These are phyloP conservation scores for Drosophila pseudoobscura DNA, from an alignment of 1,140 invertebrate genomes.

Conservation along the genomic window DNA sequence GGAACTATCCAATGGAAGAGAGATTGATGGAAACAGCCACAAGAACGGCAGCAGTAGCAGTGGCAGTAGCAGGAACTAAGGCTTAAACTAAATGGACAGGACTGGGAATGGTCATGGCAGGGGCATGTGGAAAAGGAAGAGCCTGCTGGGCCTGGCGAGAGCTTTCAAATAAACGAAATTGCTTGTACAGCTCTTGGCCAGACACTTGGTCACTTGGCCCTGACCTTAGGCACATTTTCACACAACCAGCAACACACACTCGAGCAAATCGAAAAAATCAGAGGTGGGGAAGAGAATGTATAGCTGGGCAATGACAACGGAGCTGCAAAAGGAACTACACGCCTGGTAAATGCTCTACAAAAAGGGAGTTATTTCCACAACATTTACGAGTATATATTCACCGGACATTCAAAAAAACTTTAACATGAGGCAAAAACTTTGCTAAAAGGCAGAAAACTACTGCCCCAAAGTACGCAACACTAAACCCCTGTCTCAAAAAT, in stretches of 20 bases:
- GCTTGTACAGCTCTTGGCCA: constrained; percentile 40
- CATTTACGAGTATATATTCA: neutral
- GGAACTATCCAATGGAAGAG: constrained; percentile 19
- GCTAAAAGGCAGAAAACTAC: neutral
- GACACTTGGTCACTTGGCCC: constrained; percentile 53
- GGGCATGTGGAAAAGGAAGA: neutral
- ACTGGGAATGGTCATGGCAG: neutral
- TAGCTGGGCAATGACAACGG: constrained; percentile 12
- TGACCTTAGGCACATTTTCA: constrained; percentile 73
- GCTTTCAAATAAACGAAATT: constrained; percentile 70
- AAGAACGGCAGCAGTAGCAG: neutral
- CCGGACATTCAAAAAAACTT: neutral
- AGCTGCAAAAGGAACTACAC: neutral
- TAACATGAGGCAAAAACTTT: neutral
- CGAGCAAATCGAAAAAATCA: constrained; percentile 18
- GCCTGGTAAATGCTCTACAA: constrained; percentile 1
- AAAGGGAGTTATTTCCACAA: neutral
- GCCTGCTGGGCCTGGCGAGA: constrained; percentile 6
- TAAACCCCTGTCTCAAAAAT: too few relatives aligned
- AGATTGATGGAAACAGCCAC: constrained; percentile 29
- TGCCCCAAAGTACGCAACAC: constrained; percentile 10
- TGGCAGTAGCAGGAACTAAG: constrained; percentile 14
- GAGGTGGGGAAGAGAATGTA: neutral
- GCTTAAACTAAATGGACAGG: constrained; percentile 40
- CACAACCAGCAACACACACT: constrained; percentile 54